Conservation (phyloP, 2,113 vertebrate genomes). For the Felis catus region F.catus_Fca126_mat1.0 CM031412.1:56402001-56402500, state of each 20-base stretch:
- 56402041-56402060: background rate
- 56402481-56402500: no score
- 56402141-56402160: background rate
- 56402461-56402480: no score
- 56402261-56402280: background rate
- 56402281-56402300: background rate
- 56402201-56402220: background rate
- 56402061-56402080: background rate
- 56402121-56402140: background rate
- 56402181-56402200: background rate
- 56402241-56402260: background rate
- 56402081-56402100: background rate
- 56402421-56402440: background rate
- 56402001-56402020: background rate
- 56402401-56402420: background rate
- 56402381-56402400: background rate
- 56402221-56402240: background rate
- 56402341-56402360: background rate
- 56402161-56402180: background rate
- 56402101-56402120: background rate
- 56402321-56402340: background rate
- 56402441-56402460: no score
- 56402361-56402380: background rate
- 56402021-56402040: background rate
- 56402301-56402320: background rate